A percentile compares a stretch with the other conserved stretches of the same genome.
Evolutionary conservation across 2,888 invertebrate genomes (phyloP).

Genomic region (Elaeidobius kamerunicus): DNA sequence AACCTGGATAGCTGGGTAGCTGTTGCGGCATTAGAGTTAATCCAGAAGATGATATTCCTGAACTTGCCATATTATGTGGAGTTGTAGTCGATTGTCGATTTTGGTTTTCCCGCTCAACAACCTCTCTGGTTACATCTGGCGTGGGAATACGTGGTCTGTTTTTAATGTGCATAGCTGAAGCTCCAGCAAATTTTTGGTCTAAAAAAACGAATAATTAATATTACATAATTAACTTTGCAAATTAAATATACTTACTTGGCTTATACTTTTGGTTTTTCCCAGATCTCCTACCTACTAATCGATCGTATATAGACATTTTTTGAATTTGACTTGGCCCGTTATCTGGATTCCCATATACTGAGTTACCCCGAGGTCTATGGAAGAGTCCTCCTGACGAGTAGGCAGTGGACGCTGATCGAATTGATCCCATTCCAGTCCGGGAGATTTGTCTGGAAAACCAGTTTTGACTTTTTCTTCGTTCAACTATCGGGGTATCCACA

Average conservation of each 20-base stretch:
- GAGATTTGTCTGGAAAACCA: constrained; percentile 87
- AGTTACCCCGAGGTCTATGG: constrained; percentile 73
- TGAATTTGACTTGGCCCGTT: constrained; percentile 54
- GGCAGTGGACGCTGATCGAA: constrained; percentile 80
- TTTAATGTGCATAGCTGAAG: constrained; percentile 66
- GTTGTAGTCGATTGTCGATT: constrained; percentile 52
- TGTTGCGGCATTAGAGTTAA: constrained; percentile 69
- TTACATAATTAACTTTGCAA: not conserved
- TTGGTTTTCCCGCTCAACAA: constrained; percentile 64
- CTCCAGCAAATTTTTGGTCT: constrained; percentile 64
- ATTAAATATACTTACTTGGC: constrained; percentile 32
- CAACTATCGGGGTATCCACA: constrained; percentile 84
- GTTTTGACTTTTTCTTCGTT: constrained; percentile 70
- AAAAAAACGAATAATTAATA: too few relatives aligned
- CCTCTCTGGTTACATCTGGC: constrained; percentile 82
- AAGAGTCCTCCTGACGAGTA: constrained; percentile 79
- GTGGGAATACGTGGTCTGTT: constrained; percentile 86
- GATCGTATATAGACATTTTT: constrained; percentile 81
- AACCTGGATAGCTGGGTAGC: constrained; percentile 45
- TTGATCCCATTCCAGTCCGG: constrained; percentile 80
- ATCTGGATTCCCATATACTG: constrained; percentile 61
- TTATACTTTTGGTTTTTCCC: constrained; percentile 53
- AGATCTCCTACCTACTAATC: constrained; percentile 78
- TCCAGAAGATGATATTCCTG: constrained; percentile 46
- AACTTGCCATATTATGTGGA: constrained; percentile 43